Conservation (phyloP, 2,888 invertebrate genomes). For the Microdon myrmicae region DNA sequence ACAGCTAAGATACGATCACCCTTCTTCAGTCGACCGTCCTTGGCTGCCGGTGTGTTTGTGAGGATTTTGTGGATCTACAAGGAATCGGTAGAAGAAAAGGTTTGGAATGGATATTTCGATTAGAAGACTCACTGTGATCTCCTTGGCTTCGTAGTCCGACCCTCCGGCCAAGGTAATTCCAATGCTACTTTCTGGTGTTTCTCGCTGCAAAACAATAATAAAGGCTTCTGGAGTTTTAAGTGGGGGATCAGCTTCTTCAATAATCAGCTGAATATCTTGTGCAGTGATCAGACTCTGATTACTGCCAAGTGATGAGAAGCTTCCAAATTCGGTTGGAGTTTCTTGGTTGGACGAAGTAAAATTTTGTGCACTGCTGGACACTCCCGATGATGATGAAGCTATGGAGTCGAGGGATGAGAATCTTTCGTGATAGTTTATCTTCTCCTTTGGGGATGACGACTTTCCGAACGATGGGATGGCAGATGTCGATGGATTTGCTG, state of each 20-base stretch:
- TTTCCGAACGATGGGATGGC: conserved; percentile 27
- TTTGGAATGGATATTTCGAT: neutral
- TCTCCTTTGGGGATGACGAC: conserved; percentile 42
- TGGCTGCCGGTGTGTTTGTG: conserved; percentile 85
- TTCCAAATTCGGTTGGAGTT: conserved; percentile 66
- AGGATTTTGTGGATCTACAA: conserved; percentile 85
- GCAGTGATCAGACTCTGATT: conserved; percentile 67
- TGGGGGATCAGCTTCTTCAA: conserved; percentile 76
- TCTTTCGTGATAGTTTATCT: conserved; percentile 62
- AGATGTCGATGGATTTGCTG: conserved; percentile 30
- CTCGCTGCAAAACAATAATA: conserved; percentile 75
- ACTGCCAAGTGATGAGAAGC: conserved; percentile 67
- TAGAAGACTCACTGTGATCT: conserved; percentile 80
- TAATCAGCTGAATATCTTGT: conserved; percentile 72
- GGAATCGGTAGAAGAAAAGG: neutral
- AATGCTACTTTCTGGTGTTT: conserved; percentile 78
- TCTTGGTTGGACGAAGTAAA: conserved; percentile 63
- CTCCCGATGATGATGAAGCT: conserved; percentile 66
- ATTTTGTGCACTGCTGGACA: conserved; percentile 65
- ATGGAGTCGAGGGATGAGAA: conserved; percentile 66
- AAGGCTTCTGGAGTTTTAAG: conserved; percentile 72
- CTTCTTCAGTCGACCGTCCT: conserved; percentile 85
- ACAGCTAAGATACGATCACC: conserved; percentile 90
- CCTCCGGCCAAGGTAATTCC: conserved; percentile 91
- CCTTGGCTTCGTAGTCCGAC: conserved; percentile 89